Conservation (phyloP, 2,888 invertebrate genomes). For the Terebella lapidaria region DNA sequence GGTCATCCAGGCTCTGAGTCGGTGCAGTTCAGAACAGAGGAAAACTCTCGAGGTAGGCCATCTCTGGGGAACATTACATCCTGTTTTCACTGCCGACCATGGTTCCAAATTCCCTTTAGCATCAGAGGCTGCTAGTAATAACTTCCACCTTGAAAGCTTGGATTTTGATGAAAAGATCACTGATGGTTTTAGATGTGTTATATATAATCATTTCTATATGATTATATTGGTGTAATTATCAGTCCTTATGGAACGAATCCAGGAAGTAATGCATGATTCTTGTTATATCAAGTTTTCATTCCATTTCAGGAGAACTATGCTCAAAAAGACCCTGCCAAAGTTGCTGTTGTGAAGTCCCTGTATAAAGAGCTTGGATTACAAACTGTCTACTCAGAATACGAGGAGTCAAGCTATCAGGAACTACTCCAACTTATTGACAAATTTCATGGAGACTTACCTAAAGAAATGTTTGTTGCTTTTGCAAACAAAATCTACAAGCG, state of each 20-base stretch:
- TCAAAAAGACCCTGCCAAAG: constrained; percentile 32
- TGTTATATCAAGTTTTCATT: no score
- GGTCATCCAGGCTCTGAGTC: constrained; percentile 72
- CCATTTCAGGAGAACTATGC: constrained; percentile 50
- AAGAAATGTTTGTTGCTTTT: constrained; percentile 42
- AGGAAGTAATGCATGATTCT: no score
- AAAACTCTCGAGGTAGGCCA: constrained; percentile 34
- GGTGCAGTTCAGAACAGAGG: constrained; percentile 33
- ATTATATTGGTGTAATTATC: neutral
- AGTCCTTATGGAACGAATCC: neutral
- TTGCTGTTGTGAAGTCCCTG: constrained; percentile 41
- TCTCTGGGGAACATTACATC: no score
- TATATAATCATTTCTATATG: no score
- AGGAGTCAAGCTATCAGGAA: constrained; percentile 42
- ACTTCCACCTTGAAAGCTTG: no score
- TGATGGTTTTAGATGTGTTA: no score
- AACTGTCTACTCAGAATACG: constrained; percentile 40
- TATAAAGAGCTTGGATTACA: constrained; percentile 40
- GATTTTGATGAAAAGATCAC: no score
- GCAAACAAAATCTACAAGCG: constrained; percentile 51
- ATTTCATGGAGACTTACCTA: constrained; percentile 19
- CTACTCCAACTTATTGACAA: constrained; percentile 37
- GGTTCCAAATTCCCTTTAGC: no score
- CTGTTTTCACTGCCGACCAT: no score
- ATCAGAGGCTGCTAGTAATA: no score